Percentiles rank a stretch among this genome's conserved stretches.
phyloP scores from a whole-genome alignment of 2,113 vertebrate genomes.

The Cyanoderma ruficeps region DNA sequence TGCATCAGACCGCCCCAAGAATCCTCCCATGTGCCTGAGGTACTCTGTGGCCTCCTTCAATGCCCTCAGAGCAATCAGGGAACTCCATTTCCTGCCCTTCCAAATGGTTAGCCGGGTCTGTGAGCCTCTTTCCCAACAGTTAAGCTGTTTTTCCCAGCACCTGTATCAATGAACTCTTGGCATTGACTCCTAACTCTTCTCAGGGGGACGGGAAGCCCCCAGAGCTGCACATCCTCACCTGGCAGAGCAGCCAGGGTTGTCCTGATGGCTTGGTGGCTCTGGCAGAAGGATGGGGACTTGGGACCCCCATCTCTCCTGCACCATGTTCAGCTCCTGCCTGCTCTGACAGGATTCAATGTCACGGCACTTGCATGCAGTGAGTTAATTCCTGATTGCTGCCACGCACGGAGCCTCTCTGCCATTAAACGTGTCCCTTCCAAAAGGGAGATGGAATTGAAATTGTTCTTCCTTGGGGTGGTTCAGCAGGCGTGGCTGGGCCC shows the following conservation, averaged over 20 bases:
- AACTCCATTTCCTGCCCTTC: not conserved
- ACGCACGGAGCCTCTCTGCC: not conserved
- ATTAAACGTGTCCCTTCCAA: not conserved
- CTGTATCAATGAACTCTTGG: fast-evolving
- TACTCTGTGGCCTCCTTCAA: not conserved
- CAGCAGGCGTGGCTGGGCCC: not conserved
- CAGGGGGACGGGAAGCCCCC: not conserved
- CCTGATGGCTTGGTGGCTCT: not conserved
- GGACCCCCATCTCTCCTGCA: not conserved
- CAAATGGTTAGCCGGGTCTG: fast-evolving
- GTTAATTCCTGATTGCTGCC: not conserved
- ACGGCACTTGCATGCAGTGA: constrained; percentile 24
- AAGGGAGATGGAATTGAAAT: constrained; percentile 13
- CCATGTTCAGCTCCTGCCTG: not conserved
- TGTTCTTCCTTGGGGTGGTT: not conserved
- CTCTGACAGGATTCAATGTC: constrained; percentile 49
- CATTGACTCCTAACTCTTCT: not conserved
- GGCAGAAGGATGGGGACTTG: fast-evolving
- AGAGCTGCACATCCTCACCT: not conserved
- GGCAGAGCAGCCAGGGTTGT: not conserved
- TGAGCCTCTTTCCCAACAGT: not conserved
- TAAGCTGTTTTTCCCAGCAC: not conserved
- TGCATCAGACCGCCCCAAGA: not conserved
- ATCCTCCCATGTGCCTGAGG: too few relatives aligned
- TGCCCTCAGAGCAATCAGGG: not conserved